These are phyloP conservation scores for Ennomos fuscantarius DNA, from an alignment of 2,888 invertebrate genomes.

Conservation along the genomic window DNA sequence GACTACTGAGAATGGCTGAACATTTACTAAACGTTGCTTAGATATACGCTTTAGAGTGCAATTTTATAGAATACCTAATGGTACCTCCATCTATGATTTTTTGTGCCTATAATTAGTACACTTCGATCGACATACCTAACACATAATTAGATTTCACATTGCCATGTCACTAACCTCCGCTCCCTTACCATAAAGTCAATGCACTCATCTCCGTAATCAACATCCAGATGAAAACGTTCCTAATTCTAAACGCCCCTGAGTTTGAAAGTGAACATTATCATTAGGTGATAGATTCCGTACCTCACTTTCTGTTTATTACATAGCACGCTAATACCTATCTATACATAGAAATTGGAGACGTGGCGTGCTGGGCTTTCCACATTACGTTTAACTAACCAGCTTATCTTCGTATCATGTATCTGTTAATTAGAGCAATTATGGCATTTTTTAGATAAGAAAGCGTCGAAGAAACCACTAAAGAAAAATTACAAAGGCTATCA, in stretches of 20 bases:
- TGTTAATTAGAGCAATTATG: slow-evolving; percentile 31
- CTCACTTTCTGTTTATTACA: slow-evolving; percentile 50
- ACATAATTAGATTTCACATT: neutral
- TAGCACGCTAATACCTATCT: slow-evolving; percentile 28
- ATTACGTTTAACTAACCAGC: slow-evolving; percentile 31
- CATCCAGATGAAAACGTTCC: slow-evolving; percentile 29
- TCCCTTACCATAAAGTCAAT: slow-evolving; percentile 18
- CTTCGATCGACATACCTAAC: too few species aligned
- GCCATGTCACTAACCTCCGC: slow-evolving; percentile 1
- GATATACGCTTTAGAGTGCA: too few species aligned
- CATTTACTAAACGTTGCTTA: too few species aligned
- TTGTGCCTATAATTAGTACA: too few species aligned
- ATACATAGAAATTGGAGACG: slow-evolving; percentile 9
- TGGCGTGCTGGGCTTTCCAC: slow-evolving; percentile 29
- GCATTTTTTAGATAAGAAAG: slow-evolving; percentile 57
- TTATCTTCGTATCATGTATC: slow-evolving; percentile 22
- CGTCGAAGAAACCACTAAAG: slow-evolving; percentile 68
- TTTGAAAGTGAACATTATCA: slow-evolving; percentile 42
- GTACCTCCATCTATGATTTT: too few species aligned
- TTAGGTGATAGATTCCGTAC: slow-evolving; percentile 37
- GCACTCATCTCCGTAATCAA: slow-evolving; percentile 31
- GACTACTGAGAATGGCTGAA: too few species aligned
- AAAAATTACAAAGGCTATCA: slow-evolving; percentile 85
- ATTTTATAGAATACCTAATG: too few species aligned
- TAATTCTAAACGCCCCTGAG: slow-evolving; percentile 36